Conservation (phyloP, 1,140 invertebrate genomes). For the Lutraria rhynchaena region DNA sequence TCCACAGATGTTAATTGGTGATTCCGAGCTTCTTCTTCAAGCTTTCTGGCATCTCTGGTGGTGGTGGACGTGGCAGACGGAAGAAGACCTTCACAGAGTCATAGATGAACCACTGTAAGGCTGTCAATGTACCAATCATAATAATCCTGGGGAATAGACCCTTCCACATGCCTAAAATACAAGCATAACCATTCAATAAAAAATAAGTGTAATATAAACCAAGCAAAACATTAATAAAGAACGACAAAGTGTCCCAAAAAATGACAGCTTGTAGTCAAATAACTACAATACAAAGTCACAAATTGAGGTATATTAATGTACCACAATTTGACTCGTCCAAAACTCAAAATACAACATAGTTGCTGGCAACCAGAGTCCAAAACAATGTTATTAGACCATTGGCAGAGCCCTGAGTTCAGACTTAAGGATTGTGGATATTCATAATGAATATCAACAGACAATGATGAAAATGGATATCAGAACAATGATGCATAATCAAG, state of each 20-base stretch:
- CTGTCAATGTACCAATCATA: conserved; percentile 99
- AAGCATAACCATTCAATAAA: background rate
- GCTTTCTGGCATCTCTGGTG: conserved; percentile 98
- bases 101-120: conserved; percentile 99
- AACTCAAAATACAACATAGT: conserved; percentile 70
- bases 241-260: conserved; percentile 8
- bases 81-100: conserved; percentile 91
- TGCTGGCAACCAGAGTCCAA: conserved; percentile 52
- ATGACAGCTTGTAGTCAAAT: background rate
- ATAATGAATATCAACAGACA: no score
- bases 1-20: conserved; percentile 24
- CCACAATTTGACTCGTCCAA: conserved; percentile 77
- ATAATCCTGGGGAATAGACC: conserved; percentile 98
- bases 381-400: conserved; percentile 1
- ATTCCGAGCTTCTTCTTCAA: conserved; percentile 84
- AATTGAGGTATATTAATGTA: conserved; percentile 70
- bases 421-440: conserved; percentile 67
- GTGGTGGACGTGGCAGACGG: conserved; percentile 97
- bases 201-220: no score
- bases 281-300: conserved; percentile 13
- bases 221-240: background rate
- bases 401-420: conserved; percentile 63
- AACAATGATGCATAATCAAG: no score
- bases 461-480: no score
- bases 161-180: conserved; percentile 92